Evolutionary conservation across 2,113 vertebrate genomes (phyloP).

Genomic region (Camelus bactrianus): DNA sequence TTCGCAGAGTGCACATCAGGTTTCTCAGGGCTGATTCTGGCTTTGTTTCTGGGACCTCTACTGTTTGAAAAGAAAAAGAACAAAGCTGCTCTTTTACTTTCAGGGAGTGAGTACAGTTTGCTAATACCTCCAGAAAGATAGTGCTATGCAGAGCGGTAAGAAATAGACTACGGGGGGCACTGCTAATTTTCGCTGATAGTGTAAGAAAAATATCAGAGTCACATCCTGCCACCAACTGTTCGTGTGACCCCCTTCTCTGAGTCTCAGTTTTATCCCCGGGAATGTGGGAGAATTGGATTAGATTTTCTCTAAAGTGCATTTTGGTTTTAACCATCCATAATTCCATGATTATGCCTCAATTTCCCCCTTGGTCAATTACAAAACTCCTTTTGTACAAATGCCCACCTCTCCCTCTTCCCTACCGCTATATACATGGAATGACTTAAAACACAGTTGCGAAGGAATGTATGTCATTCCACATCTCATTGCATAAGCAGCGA

Average conservation of each 20-base stretch:
- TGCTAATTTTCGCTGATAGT: neutral
- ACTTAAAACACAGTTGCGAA: constrained; percentile 7
- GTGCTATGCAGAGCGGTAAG: neutral
- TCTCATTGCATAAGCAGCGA: constrained; percentile 48
- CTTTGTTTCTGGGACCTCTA: constrained; percentile 58
- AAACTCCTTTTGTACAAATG: constrained; percentile 34
- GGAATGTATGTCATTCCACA: constrained; percentile 53
- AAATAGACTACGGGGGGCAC: neutral
- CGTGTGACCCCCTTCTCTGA: neutral
- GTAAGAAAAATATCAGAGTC: neutral
- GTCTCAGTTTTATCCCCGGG: neutral
- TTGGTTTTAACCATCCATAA: constrained; percentile 24
- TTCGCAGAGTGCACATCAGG: neutral
- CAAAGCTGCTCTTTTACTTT: constrained; percentile 52
- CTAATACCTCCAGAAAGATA: neutral
- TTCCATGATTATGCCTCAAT: neutral
- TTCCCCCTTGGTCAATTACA: constrained; percentile 30
- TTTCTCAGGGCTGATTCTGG: neutral
- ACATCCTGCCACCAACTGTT: neutral
- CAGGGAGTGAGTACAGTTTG: neutral
- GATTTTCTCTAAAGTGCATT: constrained; percentile 7
- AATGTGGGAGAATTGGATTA: neutral
- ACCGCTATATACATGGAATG: neutral
- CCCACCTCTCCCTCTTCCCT: neutral
- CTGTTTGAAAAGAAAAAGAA: constrained; percentile 56